Base-by-base conservation (phyloP, 1,140 invertebrate species). In the Dysdera silvatica region DNA sequence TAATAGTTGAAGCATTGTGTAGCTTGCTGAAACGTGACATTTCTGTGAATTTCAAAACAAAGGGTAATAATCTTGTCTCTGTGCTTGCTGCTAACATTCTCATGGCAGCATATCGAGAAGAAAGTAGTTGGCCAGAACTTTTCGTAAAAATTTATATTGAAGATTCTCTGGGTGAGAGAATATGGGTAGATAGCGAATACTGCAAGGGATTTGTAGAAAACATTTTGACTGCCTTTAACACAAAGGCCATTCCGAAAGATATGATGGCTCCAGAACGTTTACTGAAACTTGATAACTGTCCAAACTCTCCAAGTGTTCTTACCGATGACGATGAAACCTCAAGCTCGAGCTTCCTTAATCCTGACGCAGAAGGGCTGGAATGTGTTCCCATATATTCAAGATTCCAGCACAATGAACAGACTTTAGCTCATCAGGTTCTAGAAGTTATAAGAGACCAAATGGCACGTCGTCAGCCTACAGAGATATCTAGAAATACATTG, bases 171-270 rank as follows among this genome's bases (percentile, higher is more conserved):
- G 89, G 89, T 51, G 94, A 98, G 70, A 77, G 93, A 52, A 81
- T 88, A 55, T 98, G 94, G 92, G 88, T 96, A 7, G 94, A 97
- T 73, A 85, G 87, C 69, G 84, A 90, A 10, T 87, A 92, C 74
- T 96, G 92, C 75, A 87, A 89, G 73, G 84, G 84, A 31, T 90
- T 96, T 78, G 88, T 95, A 0, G 91, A 95, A 67, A 98, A 97
- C 75, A 88, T 98, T 58, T 76, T 86, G 40, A 88, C 87, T 0
- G 90, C 89, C 10, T 93, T 97, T 74, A 85, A 85, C 51, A 97
- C 93, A 0, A 86, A 87, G 66, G 75, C 83, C 43, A 88, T 89
- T 1, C 71, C 76, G 4, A 76, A 74, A 56, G 69, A 63, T 24
- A 47, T 72, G 51, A 40, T 72, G 32, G 52, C 62, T 41, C 80